Evolutionary conservation across 2,888 invertebrate genomes (phyloP).

Genomic region (Trilocha varians): DNA sequence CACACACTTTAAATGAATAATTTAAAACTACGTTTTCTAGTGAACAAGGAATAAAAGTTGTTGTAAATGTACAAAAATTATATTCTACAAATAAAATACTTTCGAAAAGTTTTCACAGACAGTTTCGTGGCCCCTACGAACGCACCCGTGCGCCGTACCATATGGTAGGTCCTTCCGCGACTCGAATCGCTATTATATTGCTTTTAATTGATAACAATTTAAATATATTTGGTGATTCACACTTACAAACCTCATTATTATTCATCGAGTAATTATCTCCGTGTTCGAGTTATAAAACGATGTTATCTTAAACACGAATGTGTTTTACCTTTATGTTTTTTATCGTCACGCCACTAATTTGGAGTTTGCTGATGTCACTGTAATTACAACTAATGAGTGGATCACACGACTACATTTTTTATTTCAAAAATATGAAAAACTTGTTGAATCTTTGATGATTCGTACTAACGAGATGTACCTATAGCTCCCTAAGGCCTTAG

Average conservation of each 20-base stretch:
- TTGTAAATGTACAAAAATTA: too few relatives aligned
- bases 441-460: too few relatives aligned
- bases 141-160: constrained; percentile 54
- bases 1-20: too few relatives aligned
- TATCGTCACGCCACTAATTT: constrained; percentile 56
- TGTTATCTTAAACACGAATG: constrained; percentile 61
- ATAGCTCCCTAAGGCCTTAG: too few relatives aligned
- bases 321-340: constrained; percentile 60
- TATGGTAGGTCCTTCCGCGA: constrained; percentile 57
- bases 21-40: too few relatives aligned
- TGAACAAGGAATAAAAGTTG: too few relatives aligned
- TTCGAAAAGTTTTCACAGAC: neutral
- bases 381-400: constrained; percentile 11
- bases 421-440: neutral
- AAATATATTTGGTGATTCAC: constrained; percentile 75
- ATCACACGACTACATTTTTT: neutral
- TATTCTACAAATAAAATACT: too few relatives aligned
- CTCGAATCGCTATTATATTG: constrained; percentile 73
- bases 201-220: constrained; percentile 75
- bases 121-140: constrained; percentile 28
- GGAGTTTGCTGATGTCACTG: constrained; percentile 25
- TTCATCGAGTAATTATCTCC: constrained; percentile 70
- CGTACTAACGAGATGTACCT: too few relatives aligned
- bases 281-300: constrained; percentile 61
- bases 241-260: constrained; percentile 69